Conservation (phyloP, 2,888 invertebrate genomes). For the Ornithoptera alexandrae region DNA sequence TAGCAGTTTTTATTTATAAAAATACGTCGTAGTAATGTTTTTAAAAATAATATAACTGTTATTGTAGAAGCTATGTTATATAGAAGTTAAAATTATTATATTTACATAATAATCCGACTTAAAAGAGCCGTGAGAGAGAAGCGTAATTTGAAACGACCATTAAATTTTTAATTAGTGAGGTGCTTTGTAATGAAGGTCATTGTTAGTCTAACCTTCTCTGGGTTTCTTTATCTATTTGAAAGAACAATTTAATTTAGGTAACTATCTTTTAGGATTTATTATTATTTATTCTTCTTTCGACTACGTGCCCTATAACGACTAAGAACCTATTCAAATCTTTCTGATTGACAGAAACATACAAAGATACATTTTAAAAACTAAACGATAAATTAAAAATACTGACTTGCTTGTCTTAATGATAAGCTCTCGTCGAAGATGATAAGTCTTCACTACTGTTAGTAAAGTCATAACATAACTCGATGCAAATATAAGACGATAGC, state of each 20-base stretch:
- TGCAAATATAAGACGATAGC: slow-evolving; percentile 24
- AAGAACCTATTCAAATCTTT: no score
- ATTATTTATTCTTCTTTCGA: not conserved
- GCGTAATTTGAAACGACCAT: slow-evolving; percentile 8
- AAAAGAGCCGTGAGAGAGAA: not conserved
- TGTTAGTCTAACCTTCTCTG: slow-evolving; percentile 14
- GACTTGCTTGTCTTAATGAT: not conserved
- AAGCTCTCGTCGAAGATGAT: not conserved
- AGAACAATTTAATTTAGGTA: not conserved
- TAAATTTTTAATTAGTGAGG: slow-evolving; percentile 13
- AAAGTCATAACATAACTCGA: no score
- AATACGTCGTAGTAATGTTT: not conserved
- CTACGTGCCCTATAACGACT: not conserved
- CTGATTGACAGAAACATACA: no score
- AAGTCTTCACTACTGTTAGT: not conserved
- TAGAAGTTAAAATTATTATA: slow-evolving; percentile 13
- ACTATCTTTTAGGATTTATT: not conserved
- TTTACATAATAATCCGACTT: slow-evolving; percentile 5
- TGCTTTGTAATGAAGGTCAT: slow-evolving; percentile 14
- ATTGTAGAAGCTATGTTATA: not conserved
- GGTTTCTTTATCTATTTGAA: not conserved
- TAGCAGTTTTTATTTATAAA: not conserved
- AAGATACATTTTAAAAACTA: no score
- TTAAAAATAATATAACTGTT: not conserved
- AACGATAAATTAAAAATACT: not conserved